phyloP scores from a whole-genome alignment of 2,888 invertebrate genomes.

The Calliphora vomitoria region DNA sequence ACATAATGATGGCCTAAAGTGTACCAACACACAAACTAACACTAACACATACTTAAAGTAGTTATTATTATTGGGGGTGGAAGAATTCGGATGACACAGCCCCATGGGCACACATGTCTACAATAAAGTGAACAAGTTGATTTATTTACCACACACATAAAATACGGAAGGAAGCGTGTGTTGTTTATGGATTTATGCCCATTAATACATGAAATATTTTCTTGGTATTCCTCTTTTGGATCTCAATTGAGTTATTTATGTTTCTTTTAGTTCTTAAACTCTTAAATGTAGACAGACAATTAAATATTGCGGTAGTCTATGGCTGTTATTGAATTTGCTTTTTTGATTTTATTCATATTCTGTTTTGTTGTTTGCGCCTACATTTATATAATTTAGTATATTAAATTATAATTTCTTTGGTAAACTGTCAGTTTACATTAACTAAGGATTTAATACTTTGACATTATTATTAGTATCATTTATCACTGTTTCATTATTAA shows the following conservation, averaged over 20 bases:
- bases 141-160: background rate
- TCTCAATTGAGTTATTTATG: slow-evolving; percentile 24
- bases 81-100: background rate
- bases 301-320: slow-evolving; percentile 1
- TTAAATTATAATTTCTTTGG: slow-evolving; percentile 19
- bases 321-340: slow-evolving; percentile 1
- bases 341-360: slow-evolving; percentile 13
- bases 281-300: background rate
- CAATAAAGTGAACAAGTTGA: slow-evolving; percentile 56
- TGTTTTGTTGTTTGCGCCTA: background rate
- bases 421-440: slow-evolving; percentile 21
- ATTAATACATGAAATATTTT: slow-evolving; percentile 11
- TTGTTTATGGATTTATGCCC: slow-evolving; percentile 12
- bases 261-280: background rate
- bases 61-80: background rate
- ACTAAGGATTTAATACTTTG: slow-evolving; percentile 4
- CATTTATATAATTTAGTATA: background rate
- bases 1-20: background rate
- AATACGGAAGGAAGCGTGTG: slow-evolving; percentile 25
- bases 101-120: slow-evolving; percentile 41
- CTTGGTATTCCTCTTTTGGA: slow-evolving; percentile 12
- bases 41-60: background rate
- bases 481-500: slow-evolving; percentile 19
- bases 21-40: background rate
- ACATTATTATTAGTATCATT: slow-evolving; percentile 35